Conservation (phyloP, 1,140 invertebrate species). For the Trichonephila clavipes region DNA sequence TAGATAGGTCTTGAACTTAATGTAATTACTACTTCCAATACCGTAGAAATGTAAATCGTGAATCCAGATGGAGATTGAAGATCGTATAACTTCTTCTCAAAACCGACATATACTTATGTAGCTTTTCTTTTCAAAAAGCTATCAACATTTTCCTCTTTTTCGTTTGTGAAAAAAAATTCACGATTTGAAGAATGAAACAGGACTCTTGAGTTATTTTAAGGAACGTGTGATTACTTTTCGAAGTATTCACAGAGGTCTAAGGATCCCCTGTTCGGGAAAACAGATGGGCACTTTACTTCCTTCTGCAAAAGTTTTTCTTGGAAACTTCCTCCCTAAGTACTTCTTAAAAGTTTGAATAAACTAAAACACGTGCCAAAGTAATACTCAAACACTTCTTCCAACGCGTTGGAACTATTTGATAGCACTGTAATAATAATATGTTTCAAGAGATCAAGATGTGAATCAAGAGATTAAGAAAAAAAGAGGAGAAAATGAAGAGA, state of each 20-base stretch:
- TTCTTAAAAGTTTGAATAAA: neutral
- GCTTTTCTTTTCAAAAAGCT: too few species aligned
- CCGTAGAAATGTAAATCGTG: too few species aligned
- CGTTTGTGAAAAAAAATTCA: neutral
- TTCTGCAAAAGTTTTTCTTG: neutral
- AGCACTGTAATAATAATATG: neutral
- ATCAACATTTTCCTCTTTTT: neutral
- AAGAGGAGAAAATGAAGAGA: neutral
- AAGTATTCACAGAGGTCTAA: neutral
- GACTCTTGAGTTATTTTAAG: neutral
- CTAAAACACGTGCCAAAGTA: neutral
- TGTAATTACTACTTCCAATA: too few species aligned
- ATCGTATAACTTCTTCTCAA: neutral
- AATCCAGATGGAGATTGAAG: neutral
- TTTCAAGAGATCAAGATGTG: neutral
- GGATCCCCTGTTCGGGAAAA: neutral
- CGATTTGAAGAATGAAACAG: neutral
- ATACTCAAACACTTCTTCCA: neutral
- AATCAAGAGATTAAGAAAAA: neutral
- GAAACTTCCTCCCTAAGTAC: neutral
- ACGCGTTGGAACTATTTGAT: neutral
- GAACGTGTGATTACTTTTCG: neutral
- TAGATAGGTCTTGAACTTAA: neutral
- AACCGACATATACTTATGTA: neutral
- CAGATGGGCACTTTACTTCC: slow-evolving; percentile 3